Conservation (phyloP, 2,113 vertebrate species). For the Hippocampus mohnikei region DNA sequence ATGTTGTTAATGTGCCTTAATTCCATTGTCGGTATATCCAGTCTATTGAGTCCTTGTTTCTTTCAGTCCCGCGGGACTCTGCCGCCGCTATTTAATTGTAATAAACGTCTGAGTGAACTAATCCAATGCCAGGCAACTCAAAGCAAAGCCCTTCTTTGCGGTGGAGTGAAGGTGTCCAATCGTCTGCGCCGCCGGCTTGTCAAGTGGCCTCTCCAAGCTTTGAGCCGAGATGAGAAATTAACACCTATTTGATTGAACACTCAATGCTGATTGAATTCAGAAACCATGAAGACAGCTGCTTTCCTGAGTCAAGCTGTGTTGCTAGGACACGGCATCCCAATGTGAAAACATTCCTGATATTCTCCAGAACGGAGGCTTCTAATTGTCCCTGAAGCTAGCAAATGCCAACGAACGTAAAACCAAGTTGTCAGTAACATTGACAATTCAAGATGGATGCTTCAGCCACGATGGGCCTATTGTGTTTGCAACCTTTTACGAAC, state of each 20-base stretch:
- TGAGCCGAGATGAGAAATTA: constrained; percentile 1
- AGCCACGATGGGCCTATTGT: too few species aligned
- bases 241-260: constrained; percentile 11
- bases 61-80: background rate
- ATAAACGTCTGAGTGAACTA: constrained; percentile 3
- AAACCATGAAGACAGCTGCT: background rate
- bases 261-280: constrained; percentile 4
- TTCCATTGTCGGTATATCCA: background rate
- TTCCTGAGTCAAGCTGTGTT: background rate
- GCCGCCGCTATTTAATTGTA: background rate
- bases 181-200: background rate
- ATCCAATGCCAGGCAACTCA: background rate
- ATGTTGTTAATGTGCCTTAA: background rate
- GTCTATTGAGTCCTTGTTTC: background rate
- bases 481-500: too few species aligned
- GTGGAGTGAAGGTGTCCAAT: background rate
- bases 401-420: too few species aligned
- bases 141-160: background rate
- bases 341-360: background rate
- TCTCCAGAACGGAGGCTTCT: background rate
- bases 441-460: too few species aligned
- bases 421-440: too few species aligned
- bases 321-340: background rate
- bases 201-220: constrained; percentile 1
- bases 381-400: too few species aligned